Conservation (phyloP, 2,113 vertebrate genomes). For the Oxyura jamaicensis region DNA sequence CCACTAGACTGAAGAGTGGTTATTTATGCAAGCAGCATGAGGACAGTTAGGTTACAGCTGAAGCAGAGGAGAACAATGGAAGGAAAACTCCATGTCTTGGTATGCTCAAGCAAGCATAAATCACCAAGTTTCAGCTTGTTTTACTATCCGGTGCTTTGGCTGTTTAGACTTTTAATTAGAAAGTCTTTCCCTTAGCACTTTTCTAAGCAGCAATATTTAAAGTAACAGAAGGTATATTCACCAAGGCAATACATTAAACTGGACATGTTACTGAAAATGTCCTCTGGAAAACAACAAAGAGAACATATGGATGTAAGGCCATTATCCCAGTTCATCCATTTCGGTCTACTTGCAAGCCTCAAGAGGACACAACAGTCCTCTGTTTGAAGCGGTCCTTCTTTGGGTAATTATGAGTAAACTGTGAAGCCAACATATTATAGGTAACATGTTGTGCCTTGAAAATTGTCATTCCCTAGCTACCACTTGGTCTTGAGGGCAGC, state of each 20-base stretch:
- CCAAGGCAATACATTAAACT: conserved; percentile 44
- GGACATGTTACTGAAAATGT: conserved; percentile 4
- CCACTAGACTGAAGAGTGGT: not conserved
- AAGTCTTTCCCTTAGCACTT: conserved; percentile 47
- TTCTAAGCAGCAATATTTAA: conserved; percentile 48
- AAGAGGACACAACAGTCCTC: not conserved
- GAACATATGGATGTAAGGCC: not conserved
- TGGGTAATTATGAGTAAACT: not conserved
- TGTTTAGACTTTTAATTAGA: conserved; percentile 37
- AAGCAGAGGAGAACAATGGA: not conserved
- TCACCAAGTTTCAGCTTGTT: conserved; percentile 15
- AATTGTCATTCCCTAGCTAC: not conserved
- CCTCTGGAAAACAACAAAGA: not conserved
- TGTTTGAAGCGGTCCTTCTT: not conserved
- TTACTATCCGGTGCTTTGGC: conserved; percentile 35
- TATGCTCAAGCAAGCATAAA: conserved; percentile 37
- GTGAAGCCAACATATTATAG: not conserved
- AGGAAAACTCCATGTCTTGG: not conserved
- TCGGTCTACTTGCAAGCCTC: not conserved
- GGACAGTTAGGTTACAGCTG: not conserved
- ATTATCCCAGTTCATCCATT: not conserved
- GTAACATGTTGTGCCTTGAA: not conserved
- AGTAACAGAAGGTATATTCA: conserved; percentile 48
- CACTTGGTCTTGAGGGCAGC: not conserved
- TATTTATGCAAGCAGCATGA: not conserved